These are phyloP conservation scores for Brachionus angularis DNA, from an alignment of 1,140 invertebrate species.

Conservation along the genomic window DNA sequence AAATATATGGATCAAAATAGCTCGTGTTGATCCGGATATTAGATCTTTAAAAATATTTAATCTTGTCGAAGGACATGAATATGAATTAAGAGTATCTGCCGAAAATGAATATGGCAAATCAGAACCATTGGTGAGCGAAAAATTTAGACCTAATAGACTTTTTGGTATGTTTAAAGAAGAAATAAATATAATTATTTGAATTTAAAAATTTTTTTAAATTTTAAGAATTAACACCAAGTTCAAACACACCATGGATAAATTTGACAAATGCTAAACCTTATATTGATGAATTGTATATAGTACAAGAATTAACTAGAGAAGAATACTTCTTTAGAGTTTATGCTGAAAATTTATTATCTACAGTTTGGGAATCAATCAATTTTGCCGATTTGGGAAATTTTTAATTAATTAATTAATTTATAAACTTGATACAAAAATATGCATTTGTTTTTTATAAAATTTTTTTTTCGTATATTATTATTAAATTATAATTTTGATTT, in stretches of 20 bases:
- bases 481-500: no score
- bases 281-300: conserved; percentile 33
- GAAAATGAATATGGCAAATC: conserved; percentile 90
- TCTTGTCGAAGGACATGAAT: conserved; percentile 87
- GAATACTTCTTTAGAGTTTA: conserved; percentile 36
- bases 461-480: neutral
- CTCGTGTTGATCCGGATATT: conserved; percentile 87
- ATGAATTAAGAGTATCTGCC: conserved; percentile 91
- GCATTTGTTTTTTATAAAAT: neutral
- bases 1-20: conserved; percentile 80
- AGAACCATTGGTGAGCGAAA: conserved; percentile 85
- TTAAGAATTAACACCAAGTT: conserved; percentile 19
- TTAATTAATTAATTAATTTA: no score
- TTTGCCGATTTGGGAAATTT: conserved; percentile 36
- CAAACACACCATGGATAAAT: conserved; percentile 31
- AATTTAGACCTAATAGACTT: conserved; percentile 85
- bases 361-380: conserved; percentile 43
- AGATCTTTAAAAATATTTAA: conserved; percentile 70
- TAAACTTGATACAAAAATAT: no score
- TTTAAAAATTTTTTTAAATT: conserved; percentile 83
- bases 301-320: conserved; percentile 36
- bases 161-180: no score
- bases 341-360: conserved; percentile 32
- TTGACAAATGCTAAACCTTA: conserved; percentile 40
- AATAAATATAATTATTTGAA: conserved; percentile 80